Conservation (phyloP, 2,888 invertebrate genomes). For the Cephalotes varians region DNA sequence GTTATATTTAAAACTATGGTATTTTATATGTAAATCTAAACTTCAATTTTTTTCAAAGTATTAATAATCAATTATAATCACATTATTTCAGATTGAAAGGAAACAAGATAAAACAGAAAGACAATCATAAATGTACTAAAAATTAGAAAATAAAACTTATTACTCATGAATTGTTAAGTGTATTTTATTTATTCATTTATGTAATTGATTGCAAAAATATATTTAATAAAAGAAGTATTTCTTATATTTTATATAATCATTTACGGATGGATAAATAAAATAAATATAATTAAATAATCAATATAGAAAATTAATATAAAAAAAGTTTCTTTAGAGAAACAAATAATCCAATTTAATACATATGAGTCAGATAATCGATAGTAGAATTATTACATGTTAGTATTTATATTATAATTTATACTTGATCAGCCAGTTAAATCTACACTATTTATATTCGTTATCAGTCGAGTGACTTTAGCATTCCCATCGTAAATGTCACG, state of each 20-base stretch:
- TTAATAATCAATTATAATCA: neutral
- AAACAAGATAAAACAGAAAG: too few relatives aligned
- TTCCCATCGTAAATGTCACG: neutral
- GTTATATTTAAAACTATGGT: neutral
- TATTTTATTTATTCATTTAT: too few relatives aligned
- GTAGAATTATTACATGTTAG: neutral
- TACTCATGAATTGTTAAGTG: too few relatives aligned
- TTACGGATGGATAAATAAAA: too few relatives aligned
- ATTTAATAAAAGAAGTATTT: too few relatives aligned
- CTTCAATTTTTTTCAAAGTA: neutral
- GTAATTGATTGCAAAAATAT: too few relatives aligned
- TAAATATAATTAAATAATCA: too few relatives aligned
- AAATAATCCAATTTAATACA: neutral
- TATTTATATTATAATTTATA: neutral
- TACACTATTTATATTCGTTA: neutral
- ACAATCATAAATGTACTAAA: too few relatives aligned
- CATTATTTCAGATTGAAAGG: neutral
- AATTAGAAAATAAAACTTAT: too few relatives aligned
- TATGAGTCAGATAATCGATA: neutral
- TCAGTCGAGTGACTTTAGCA: neutral
- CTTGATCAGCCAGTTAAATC: neutral
- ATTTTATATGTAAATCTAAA: constrained; percentile 2
- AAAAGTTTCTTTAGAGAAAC: neutral
- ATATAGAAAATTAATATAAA: neutral
- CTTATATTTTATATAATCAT: too few relatives aligned